Evolutionary conservation across 2,113 vertebrate genomes (phyloP), one percentile per base, ranked within the genome.

Genomic region (Sorex fumeus): DNA sequence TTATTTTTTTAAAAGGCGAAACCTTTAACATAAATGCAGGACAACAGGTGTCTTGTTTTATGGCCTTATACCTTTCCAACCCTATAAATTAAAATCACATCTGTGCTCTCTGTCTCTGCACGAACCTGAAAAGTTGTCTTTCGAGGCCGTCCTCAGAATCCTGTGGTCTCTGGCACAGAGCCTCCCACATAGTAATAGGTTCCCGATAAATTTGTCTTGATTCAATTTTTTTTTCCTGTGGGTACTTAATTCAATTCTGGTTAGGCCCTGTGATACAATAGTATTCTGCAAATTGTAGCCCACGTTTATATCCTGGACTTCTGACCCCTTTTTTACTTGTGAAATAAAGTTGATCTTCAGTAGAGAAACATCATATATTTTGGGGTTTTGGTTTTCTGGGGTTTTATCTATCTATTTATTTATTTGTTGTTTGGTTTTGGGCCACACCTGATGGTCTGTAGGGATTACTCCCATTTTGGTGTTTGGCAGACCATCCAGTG

Each of bases 31-130:
- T 75, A 92, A 79, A 85, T 69, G 91, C 32, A 66, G 36, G 79
- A 92, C 95, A 97, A 97, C 95, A 96, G 96, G 96, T 97, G 93
- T 57, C 94, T 50, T 95, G 88, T 93, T 96, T 94, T 93, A 87
- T 91, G 75, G 25, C 60, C 69, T 70, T 50, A 11, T 57, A 43
- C 94, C 93, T 95, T 53, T 1, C 53, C 47, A 10, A 1, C 69
- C 74, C 87, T 70, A 93, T 70, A 71, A 80, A 85, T 92, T 90
- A 76, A 88, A 91, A 82, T 66, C 81, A 0, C 10, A 0, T 53
- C 84, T 80, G 36, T 7, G 32, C 50, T 30, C 34, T 18, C 88
- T 88, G 72, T 50, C 75, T 34, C 80, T 28, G 45, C 28, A 0
- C 23, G 64, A 64, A 66, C 78, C 34, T 53, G 84, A 87, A 60